Evolutionary conservation across 1,140 invertebrate species (phyloP).

Genomic region (Conus betulinus): DNA sequence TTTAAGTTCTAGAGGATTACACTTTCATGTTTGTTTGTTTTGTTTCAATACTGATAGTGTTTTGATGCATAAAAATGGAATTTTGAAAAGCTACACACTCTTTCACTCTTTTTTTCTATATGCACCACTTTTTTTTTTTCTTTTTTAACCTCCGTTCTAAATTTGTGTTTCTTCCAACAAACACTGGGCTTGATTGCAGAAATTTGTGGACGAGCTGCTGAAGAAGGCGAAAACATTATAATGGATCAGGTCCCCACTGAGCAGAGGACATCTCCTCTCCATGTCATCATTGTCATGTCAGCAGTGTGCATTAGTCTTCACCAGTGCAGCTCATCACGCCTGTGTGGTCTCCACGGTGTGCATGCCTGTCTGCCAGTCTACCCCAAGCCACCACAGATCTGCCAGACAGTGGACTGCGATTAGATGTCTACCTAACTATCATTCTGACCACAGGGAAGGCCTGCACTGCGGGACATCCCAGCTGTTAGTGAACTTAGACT

Average conservation of each 20-base stretch:
- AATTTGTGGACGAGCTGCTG: conserved; percentile 30
- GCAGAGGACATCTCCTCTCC: neutral
- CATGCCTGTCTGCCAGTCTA: neutral
- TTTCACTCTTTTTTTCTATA: neutral
- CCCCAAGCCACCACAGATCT: neutral
- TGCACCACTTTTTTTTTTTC: neutral
- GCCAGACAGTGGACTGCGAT: neutral
- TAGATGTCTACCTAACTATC: neutral
- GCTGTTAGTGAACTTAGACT: neutral
- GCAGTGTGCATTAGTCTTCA: neutral
- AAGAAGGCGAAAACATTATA: conserved; percentile 33
- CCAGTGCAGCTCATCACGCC: neutral
- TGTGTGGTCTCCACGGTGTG: neutral
- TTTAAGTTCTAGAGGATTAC: too few relatives aligned
- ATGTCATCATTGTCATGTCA: neutral
- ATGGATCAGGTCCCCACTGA: neutral
- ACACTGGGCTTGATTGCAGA: neutral
- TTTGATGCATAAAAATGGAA: neutral
- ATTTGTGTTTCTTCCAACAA: neutral
- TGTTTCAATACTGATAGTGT: neutral
- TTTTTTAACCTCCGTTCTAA: neutral
- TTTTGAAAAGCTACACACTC: neutral
- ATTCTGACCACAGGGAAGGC: neutral
- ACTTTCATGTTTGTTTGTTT: neutral
- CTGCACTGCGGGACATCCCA: neutral